These are phyloP conservation scores for Drosophila parvula DNA, from an alignment of 1,140 invertebrate species.

Conservation along the genomic window DNA sequence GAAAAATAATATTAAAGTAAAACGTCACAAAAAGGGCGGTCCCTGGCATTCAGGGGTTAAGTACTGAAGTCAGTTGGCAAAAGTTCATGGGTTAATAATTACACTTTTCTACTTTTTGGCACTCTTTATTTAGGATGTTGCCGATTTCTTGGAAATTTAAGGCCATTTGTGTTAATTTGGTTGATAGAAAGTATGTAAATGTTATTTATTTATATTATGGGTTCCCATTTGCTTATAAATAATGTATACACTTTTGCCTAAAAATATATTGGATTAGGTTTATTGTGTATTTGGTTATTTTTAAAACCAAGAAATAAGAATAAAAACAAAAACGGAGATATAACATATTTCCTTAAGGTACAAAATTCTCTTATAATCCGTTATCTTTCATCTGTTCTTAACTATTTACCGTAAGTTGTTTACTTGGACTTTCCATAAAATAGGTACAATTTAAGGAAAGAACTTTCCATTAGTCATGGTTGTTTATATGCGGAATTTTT, in stretches of 20 bases:
- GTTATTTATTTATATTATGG: background rate
- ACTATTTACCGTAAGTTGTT: background rate
- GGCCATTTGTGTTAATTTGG: background rate
- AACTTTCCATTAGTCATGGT: background rate
- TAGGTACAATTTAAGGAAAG: background rate
- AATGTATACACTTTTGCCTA: background rate
- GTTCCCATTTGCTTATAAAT: background rate
- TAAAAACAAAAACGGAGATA: background rate
- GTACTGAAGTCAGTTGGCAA: slow-evolving; percentile 3
- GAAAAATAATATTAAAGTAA: slow-evolving; percentile 1
- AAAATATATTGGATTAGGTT: background rate
- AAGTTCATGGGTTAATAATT: slow-evolving; percentile 18
- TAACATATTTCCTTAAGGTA: background rate
- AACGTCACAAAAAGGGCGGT: slow-evolving; percentile 20
- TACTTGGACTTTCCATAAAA: background rate
- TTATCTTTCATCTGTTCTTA: background rate
- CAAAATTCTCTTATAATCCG: background rate
- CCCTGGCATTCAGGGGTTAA: slow-evolving; percentile 28
- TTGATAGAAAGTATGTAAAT: background rate
- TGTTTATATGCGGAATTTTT: background rate
- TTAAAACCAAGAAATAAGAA: no score
- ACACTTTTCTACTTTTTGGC: slow-evolving; percentile 2
- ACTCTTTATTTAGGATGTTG: slow-evolving; percentile 7
- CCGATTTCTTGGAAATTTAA: background rate
- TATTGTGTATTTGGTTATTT: background rate